A percentile compares a stretch with the other conserved stretches of the same genome.
Conservation (phyloP, 1,140 invertebrate genomes). For the Heterodera carotae region DNA sequence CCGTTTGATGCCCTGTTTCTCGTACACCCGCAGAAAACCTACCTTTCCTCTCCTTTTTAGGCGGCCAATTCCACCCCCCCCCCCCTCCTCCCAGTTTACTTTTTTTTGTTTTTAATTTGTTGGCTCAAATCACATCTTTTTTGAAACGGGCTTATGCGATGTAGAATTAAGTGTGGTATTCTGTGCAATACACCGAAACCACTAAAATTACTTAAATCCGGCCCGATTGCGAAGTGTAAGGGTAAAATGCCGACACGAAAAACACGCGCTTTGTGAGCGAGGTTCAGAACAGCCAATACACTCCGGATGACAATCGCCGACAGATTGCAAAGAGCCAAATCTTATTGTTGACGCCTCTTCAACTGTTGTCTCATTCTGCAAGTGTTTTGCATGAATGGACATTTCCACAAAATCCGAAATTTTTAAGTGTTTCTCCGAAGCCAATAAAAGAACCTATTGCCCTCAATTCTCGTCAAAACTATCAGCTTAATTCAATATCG, state of each 20-base stretch:
- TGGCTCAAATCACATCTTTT: too few relatives aligned
- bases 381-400: not conserved
- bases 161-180: too few relatives aligned
- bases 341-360: constrained; percentile 33
- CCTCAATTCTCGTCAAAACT: constrained; percentile 17
- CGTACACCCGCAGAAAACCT: too few relatives aligned
- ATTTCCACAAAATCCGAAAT: not conserved
- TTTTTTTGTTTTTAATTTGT: not conserved
- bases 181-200: too few relatives aligned
- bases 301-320: constrained; percentile 57
- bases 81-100: not conserved
- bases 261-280: constrained; percentile 38
- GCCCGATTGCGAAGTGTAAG: constrained; percentile 61
- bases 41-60: not conserved
- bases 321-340: constrained; percentile 59
- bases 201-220: constrained; percentile 54
- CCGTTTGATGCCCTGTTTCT: too few relatives aligned
- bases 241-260: constrained; percentile 59
- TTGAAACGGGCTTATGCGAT: too few relatives aligned
- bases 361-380: constrained; percentile 23
- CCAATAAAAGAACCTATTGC: not conserved
- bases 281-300: constrained; percentile 59
- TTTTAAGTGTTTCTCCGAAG: not conserved
- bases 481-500: not conserved
- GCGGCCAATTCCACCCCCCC: not conserved